Evolutionary conservation across 2,888 invertebrate species (phyloP).

Genomic region (Netelia fuscicornis): DNA sequence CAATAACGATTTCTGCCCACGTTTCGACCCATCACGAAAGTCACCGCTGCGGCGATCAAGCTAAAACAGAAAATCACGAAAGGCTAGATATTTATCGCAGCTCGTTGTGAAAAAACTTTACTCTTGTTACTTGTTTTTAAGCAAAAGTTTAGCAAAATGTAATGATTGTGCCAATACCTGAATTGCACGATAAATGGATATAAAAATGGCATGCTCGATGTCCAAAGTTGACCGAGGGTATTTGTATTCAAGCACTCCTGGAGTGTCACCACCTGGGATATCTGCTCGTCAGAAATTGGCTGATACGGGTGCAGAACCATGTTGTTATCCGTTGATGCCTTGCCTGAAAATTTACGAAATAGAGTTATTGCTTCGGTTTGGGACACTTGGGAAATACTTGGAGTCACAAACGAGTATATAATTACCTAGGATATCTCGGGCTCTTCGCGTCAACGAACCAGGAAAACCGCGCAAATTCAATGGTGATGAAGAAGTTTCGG

Average conservation of each 20-base stretch:
- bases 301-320: constrained; percentile 76
- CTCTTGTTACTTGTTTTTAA: not conserved
- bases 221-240: constrained; percentile 86
- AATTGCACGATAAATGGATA: constrained; percentile 87
- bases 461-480: constrained; percentile 84
- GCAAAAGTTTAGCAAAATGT: not conserved
- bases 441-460: constrained; percentile 81
- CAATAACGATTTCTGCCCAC: constrained; percentile 83
- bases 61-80: constrained; percentile 77
- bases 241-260: constrained; percentile 86
- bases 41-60: constrained; percentile 86
- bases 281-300: constrained; percentile 85
- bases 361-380: not conserved
- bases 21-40: constrained; percentile 86
- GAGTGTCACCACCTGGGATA: constrained; percentile 85
- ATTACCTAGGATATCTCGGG: constrained; percentile 80
- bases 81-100: not conserved
- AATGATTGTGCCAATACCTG: constrained; percentile 79
- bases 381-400: constrained; percentile 35
- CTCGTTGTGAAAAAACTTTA: not conserved
- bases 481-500: constrained; percentile 81
- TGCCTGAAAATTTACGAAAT: constrained; percentile 57
- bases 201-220: constrained; percentile 86
- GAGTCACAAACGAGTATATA: constrained; percentile 16
- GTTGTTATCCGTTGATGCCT: constrained; percentile 44